Conservation (phyloP, 2,888 invertebrate species). For the Thelaira solivaga region DNA sequence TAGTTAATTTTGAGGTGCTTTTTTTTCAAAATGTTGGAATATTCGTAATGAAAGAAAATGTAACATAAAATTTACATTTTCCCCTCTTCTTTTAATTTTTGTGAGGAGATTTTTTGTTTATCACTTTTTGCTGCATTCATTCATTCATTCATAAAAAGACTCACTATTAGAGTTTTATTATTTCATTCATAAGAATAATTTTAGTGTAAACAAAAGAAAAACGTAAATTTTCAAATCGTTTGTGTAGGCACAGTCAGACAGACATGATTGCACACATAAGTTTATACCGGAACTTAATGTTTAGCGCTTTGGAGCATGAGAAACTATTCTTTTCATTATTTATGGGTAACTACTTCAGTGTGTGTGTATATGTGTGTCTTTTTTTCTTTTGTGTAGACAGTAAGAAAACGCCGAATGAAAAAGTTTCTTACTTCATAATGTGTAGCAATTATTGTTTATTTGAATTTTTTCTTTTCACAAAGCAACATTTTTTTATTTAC, state of each 20-base stretch:
- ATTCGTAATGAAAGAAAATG: not conserved
- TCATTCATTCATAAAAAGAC: slow-evolving; percentile 33
- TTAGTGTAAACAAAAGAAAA: not conserved
- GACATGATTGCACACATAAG: too few species aligned
- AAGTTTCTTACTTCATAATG: too few species aligned
- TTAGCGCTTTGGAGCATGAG: slow-evolving; percentile 74
- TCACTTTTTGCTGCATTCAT: not conserved
- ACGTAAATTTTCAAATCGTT: slow-evolving; percentile 61
- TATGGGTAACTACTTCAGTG: not conserved
- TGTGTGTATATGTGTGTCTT: not conserved
- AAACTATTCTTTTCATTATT: slow-evolving; percentile 60
- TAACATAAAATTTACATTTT: not conserved
- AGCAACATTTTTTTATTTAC: too few species aligned
- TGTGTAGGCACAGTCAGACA: slow-evolving; percentile 71
- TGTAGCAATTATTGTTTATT: too few species aligned
- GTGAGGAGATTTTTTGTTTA: not conserved
- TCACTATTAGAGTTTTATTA: not conserved
- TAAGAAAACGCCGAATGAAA: too few species aligned
- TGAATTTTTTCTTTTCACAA: too few species aligned
- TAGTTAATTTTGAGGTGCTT: too few species aligned
- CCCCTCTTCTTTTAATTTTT: not conserved
- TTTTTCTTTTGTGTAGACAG: not conserved
- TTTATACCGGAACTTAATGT: slow-evolving; percentile 75
- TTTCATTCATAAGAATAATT: slow-evolving; percentile 26
- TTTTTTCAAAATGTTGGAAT: too few species aligned